Conservation (phyloP, 2,888 invertebrate genomes). For the Spisula subtruncata region DNA sequence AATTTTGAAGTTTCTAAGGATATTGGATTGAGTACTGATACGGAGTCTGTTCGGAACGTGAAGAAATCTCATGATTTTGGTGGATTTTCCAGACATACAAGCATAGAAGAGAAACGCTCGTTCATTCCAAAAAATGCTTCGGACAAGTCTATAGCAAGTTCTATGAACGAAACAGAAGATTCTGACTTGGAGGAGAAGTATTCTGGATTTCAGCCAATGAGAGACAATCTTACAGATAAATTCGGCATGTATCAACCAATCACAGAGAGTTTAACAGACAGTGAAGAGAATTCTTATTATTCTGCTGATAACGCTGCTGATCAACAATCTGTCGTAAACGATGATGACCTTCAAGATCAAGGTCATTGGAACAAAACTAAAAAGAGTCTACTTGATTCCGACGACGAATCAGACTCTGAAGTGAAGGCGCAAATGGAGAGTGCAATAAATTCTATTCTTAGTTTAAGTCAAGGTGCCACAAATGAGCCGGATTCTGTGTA, state of each 20-base stretch:
- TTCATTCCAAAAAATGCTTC: constrained; percentile 42
- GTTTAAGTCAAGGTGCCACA: constrained; percentile 85
- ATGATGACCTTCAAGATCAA: constrained; percentile 33
- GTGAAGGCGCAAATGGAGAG: constrained; percentile 91
- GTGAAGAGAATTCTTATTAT: constrained; percentile 71
- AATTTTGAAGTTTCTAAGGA: constrained; percentile 65
- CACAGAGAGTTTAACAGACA: constrained; percentile 72
- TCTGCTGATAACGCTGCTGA: constrained; percentile 65
- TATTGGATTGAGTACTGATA: constrained; percentile 26
- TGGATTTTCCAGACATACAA: constrained; percentile 30
- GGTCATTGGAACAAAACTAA: constrained; percentile 37
- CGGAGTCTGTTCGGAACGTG: not conserved
- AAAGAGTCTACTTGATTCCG: constrained; percentile 44
- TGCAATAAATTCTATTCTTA: constrained; percentile 93
- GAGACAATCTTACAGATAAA: constrained; percentile 68
- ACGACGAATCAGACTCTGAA: constrained; percentile 66
- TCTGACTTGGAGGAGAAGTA: constrained; percentile 47
- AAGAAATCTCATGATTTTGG: constrained; percentile 21
- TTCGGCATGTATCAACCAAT: constrained; percentile 71
- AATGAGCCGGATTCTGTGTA: constrained; percentile 49
- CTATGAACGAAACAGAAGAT: constrained; percentile 57
- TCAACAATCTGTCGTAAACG: constrained; percentile 49
- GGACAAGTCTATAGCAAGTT: constrained; percentile 51
- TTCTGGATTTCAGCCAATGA: constrained; percentile 70
- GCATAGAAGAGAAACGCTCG: constrained; percentile 26